Percentiles rank a stretch among this genome's conserved stretches.
Conservation (phyloP, 1,140 invertebrate genomes). For the Hetaerina americana region DNA sequence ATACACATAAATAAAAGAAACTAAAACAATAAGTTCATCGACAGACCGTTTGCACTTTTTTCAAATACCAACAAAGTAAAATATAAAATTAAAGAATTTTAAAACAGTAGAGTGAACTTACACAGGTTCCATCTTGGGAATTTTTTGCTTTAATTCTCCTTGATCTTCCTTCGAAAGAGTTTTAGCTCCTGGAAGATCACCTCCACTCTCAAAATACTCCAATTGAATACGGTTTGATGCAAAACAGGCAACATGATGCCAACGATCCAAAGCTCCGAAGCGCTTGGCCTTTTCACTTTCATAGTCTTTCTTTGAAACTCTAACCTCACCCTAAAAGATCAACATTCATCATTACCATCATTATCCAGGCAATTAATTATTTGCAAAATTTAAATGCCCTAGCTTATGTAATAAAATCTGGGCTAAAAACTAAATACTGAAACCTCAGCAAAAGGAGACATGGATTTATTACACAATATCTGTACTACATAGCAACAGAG, state of each 20-base stretch:
- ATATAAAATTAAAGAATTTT: constrained; percentile 16
- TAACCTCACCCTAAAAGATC: constrained; percentile 47
- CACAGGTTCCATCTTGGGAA: constrained; percentile 39
- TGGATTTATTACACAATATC: too few species aligned
- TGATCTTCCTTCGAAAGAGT: constrained; percentile 62
- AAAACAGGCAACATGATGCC: constrained; percentile 93
- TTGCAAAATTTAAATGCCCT: constrained; percentile 6
- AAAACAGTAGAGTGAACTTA: too few species aligned
- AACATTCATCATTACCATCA: constrained; percentile 3
- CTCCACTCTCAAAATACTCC: constrained; percentile 57
- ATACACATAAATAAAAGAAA: too few species aligned
- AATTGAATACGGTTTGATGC: constrained; percentile 58
- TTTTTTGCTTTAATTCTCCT: constrained; percentile 44
- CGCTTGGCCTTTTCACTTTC: constrained; percentile 63
- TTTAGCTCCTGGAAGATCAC: constrained; percentile 58
- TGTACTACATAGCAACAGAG: too few species aligned
- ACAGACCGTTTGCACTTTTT: too few species aligned
- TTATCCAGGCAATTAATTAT: constrained; percentile 2
- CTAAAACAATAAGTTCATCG: too few species aligned
- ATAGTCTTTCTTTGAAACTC: constrained; percentile 77
- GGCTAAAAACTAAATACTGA: neutral
- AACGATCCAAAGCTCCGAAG: constrained; percentile 67
- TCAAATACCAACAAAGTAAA: too few species aligned
- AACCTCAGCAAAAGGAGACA: neutral
- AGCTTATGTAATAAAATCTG: constrained; percentile 2